These are phyloP conservation scores for Julus scanicus DNA, from an alignment of 2,888 invertebrate species.

Conservation along the genomic window DNA sequence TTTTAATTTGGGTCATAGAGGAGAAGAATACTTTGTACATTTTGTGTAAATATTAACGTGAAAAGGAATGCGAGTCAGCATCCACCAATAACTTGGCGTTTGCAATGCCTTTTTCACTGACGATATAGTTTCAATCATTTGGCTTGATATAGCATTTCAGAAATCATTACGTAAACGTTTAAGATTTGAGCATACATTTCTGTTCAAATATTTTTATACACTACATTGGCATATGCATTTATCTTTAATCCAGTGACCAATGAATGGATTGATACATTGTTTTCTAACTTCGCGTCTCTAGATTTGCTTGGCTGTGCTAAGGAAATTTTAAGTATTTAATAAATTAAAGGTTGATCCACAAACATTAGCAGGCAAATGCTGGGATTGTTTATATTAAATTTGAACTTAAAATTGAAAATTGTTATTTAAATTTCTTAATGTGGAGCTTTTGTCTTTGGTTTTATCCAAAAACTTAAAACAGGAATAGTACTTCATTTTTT, in stretches of 20 bases:
- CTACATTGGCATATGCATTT: background rate
- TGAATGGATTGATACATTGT: background rate
- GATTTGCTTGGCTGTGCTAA: constrained; percentile 2
- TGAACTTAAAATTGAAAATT: background rate
- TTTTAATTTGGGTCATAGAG: background rate
- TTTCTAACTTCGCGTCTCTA: background rate
- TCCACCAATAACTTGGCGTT: background rate
- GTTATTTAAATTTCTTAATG: no score
- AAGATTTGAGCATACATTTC: background rate
- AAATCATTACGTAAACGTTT: background rate
- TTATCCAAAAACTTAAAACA: no score
- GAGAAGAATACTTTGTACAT: background rate
- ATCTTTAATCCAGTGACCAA: background rate
- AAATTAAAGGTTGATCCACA: background rate
- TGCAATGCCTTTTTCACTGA: constrained; percentile 1
- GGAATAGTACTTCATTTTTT: no score
- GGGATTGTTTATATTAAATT: background rate
- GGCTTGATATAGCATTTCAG: background rate
- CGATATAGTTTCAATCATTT: background rate
- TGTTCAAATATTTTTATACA: constrained; percentile 24
- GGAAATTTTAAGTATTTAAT: background rate
- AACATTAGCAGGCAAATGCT: background rate
- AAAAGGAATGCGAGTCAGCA: background rate
- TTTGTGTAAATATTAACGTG: background rate
- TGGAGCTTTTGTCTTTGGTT: no score